Conservation (phyloP, 2,113 vertebrate species). For the Esox niger region DNA sequence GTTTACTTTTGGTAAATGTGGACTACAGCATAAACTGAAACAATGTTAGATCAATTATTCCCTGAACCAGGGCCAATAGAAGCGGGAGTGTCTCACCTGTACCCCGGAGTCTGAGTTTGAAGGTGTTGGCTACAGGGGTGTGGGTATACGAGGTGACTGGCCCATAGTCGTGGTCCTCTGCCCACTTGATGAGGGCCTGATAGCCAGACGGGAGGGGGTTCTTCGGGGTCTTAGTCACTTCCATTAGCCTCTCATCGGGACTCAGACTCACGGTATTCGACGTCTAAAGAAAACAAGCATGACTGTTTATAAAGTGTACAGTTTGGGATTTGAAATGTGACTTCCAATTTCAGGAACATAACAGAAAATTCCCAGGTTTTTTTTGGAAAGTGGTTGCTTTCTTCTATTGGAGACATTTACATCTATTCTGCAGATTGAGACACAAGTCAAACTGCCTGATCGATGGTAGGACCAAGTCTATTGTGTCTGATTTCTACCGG, state of each 20-base stretch:
- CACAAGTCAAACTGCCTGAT: conserved; percentile 33
- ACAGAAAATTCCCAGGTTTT: too few species aligned
- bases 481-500: conserved; percentile 45
- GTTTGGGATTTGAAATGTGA: too few species aligned
- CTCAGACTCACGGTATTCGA: conserved; percentile 84
- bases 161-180: conserved; percentile 72
- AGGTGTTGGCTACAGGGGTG: conserved; percentile 86
- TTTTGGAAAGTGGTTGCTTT: too few species aligned
- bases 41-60: too few species aligned
- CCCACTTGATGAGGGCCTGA: conserved; percentile 86
- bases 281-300: conserved; percentile 75
- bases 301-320: neutral
- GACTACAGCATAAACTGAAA: too few species aligned
- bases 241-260: conserved; percentile 50
- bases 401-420: too few species aligned
- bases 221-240: conserved; percentile 56
- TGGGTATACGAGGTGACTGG: conserved; percentile 88
- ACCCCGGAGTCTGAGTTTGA: conserved; percentile 82
- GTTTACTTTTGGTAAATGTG: neutral
- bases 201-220: conserved; percentile 76
- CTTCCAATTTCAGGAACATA: too few species aligned
- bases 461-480: conserved; percentile 27
- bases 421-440: too few species aligned
- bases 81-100: conserved; percentile 68
- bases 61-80: too few species aligned